Conservation (phyloP, 2,113 vertebrate species). For the Alethe diademata region DNA sequence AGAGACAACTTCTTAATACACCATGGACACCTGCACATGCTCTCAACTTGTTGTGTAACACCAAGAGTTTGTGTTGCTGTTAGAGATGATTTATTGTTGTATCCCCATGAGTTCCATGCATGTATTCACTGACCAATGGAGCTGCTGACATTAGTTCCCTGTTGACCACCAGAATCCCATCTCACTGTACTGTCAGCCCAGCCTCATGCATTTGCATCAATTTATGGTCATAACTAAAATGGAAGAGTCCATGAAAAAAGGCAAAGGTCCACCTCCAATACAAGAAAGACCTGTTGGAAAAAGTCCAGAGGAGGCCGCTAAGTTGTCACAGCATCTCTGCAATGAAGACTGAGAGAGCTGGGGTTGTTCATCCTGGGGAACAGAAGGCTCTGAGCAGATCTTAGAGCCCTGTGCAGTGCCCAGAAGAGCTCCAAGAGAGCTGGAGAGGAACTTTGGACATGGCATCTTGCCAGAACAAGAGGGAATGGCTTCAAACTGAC, state of each 20-base stretch:
- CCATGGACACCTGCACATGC: neutral
- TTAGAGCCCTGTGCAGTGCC: neutral
- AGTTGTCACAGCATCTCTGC: neutral
- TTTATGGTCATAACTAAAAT: neutral
- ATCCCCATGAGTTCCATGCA: neutral
- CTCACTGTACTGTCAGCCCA: rapidly evolving
- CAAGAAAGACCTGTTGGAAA: neutral
- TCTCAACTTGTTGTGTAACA: neutral
- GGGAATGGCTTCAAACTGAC: neutral
- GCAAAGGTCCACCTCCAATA: neutral
- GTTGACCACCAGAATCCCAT: neutral
- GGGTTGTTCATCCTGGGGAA: neutral
- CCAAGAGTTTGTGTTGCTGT: neutral
- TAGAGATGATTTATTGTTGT: neutral
- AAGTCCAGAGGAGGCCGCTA: neutral
- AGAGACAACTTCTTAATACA: neutral
- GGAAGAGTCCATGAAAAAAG: neutral
- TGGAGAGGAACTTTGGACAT: neutral
- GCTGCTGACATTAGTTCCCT: neutral
- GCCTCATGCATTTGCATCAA: neutral
- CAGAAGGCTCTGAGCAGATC: neutral
- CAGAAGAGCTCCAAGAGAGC: neutral
- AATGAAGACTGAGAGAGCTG: neutral
- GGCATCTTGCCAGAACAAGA: neutral
- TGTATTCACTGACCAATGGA: neutral